phyloP scores from a whole-genome alignment of 23 tunicate genomes.

The Halocynthia roretzi region DNA sequence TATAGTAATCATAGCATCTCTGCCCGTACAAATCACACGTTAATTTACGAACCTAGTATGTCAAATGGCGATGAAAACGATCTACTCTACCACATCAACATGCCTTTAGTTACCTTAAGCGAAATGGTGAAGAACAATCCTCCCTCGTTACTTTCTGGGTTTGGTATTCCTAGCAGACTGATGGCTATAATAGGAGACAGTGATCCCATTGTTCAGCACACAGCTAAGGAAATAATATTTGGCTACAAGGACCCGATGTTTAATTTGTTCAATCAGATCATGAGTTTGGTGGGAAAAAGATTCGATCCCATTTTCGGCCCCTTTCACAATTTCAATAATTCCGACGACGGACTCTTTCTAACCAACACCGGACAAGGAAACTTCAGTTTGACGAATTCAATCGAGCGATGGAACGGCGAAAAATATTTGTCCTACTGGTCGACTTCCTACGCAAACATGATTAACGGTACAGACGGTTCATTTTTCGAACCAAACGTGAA shows the following conservation, averaged over 20 bases:
- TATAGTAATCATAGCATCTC: slow-evolving; percentile 60
- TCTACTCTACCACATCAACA: slow-evolving; percentile 41
- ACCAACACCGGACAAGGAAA: slow-evolving; percentile 48
- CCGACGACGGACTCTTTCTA: slow-evolving; percentile 80
- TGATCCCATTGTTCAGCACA: slow-evolving; percentile 50
- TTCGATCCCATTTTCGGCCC: slow-evolving; percentile 61
- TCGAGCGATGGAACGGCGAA: slow-evolving; percentile 65
- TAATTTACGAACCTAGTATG: slow-evolving; percentile 31
- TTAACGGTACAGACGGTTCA: slow-evolving; percentile 81
- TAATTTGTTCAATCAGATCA: slow-evolving; percentile 16
- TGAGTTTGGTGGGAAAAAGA: slow-evolving; percentile 7
- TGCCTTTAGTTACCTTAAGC: slow-evolving; percentile 39
- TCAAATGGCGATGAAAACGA: slow-evolving; percentile 16
- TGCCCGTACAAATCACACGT: slow-evolving; percentile 76
- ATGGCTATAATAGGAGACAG: not conserved
- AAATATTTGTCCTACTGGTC: slow-evolving; percentile 44
- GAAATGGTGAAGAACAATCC: slow-evolving; percentile 6
- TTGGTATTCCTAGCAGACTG: not conserved
- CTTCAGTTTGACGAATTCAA: slow-evolving; percentile 33
- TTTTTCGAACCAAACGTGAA: slow-evolving; percentile 60
- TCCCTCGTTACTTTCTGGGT: not conserved
- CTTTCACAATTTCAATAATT: slow-evolving; percentile 70
- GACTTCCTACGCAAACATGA: slow-evolving; percentile 61
- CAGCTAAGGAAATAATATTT: slow-evolving; percentile 64
- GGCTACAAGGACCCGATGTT: slow-evolving; percentile 82